These are phyloP conservation scores for Aricia agestis DNA, from an alignment of 1,140 invertebrate species.

Conservation along the genomic window DNA sequence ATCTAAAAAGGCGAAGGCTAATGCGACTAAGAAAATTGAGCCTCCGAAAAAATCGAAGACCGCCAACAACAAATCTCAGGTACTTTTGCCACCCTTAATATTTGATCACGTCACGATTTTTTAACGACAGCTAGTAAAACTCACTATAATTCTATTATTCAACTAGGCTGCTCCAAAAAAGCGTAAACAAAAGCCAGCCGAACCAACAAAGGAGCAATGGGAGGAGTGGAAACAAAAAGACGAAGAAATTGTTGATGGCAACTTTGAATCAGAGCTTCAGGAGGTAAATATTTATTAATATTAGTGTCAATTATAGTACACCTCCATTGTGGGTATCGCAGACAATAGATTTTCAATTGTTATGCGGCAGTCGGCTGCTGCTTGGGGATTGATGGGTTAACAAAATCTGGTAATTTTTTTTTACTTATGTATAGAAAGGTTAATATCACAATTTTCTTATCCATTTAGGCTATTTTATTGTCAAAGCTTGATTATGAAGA, in stretches of 20 bases:
- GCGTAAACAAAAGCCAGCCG: constrained; percentile 62
- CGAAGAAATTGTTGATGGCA: constrained; percentile 78
- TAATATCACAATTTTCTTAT: not conserved
- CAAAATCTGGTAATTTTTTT: no score
- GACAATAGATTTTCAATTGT: no score
- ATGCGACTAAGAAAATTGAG: constrained; percentile 48
- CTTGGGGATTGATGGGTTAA: no score
- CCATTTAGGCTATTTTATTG: constrained; percentile 77
- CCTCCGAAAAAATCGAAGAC: constrained; percentile 53
- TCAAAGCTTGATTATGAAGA: constrained; percentile 84
- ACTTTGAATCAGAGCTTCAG: constrained; percentile 81
- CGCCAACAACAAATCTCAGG: constrained; percentile 48
- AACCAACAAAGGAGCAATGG: constrained; percentile 72
- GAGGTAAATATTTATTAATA: constrained; percentile 46
- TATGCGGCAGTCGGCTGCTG: no score
- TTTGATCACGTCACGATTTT: no score
- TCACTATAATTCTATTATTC: not conserved
- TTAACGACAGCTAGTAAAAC: no score
- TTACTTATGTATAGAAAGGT: no score
- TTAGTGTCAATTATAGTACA: no score
- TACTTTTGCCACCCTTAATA: constrained; percentile 13
- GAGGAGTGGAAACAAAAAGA: constrained; percentile 80
- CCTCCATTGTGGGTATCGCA: no score
- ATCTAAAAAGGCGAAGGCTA: constrained; percentile 53
- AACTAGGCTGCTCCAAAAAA: constrained; percentile 41